Evolutionary conservation across 2,797 vertebrate genomes (phyloP).

Genomic region (Squalus acanthias): DNA sequence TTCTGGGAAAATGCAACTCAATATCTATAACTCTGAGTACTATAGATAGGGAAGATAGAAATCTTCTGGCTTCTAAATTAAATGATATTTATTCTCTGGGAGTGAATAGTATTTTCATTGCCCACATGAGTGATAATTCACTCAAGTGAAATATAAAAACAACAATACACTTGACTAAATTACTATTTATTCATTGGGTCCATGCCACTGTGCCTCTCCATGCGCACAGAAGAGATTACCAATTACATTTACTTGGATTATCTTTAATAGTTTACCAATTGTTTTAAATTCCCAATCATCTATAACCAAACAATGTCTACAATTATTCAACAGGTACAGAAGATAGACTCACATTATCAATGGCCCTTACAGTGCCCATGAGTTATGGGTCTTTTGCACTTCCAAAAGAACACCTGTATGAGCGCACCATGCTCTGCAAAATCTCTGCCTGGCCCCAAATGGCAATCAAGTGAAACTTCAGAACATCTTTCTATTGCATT

Average conservation of each 20-base stretch:
- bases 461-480: not conserved
- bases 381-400: not conserved
- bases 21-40: not conserved
- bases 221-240: not conserved
- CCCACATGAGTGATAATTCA: not conserved
- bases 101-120: not conserved
- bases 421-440: not conserved
- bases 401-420: not conserved
- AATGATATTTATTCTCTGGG: not conserved
- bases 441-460: not conserved
- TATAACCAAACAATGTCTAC: not conserved
- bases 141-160: not conserved
- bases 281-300: not conserved
- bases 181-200: not conserved
- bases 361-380: not conserved
- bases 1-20: not conserved
- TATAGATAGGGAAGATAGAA: not conserved
- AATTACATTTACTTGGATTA: not conserved
- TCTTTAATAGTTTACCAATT: conserved; percentile 14
- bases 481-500: not conserved
- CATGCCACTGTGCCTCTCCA: not conserved
- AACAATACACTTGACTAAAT: not conserved
- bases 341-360: not conserved
- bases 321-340: not conserved
- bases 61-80: not conserved